Base-by-base conservation (phyloP, 2,113 vertebrate species). In the Pao palembangensis region DNA sequence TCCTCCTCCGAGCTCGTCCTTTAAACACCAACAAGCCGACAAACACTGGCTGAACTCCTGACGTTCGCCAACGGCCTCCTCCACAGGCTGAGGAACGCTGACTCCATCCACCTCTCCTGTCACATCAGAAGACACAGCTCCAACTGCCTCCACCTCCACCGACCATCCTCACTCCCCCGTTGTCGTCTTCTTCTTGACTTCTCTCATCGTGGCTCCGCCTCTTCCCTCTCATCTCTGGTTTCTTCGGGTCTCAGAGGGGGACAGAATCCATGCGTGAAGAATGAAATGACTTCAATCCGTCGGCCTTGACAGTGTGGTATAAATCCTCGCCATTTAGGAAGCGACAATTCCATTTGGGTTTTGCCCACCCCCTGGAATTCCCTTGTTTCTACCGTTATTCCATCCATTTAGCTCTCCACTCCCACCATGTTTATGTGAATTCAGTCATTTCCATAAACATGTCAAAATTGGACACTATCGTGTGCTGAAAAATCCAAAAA, bases 251-350 rank as follows among this genome's bases (percentile, higher is more conserved):
- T 81, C 79, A 51, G 67, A 63, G 64, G 79, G 79, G 81, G 77
- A 86, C 85, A 74, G 79, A 85, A 80, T 68, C 67, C 82, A 84
- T 84, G 85, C 86, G 87, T 87, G 76, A 81, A 81, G 84, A 88
- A 87, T 84, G 66, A 87, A 87, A 88, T 84, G 76, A 85, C 80
- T 86, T 87, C 72, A 84, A 77, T 80, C 78, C 65, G 68, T 80
- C 81, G 79, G 84, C 76, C 70, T 79, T 76, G 79, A 75, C 80
- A 77, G 64, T 65, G 70, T 51, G 44, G 58, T 85, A 73, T 85
- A 88, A 86, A 86, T 86, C 79, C 85, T 85, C 78, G 74, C 76
- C 75, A 81, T 83, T 86, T 87, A 83, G 81, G 66, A 85, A 85
- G 75, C 62, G 78, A 88, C 85, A 79, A 88, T 87, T 88, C 80